Evolutionary conservation across 1,140 invertebrate species (phyloP), one percentile per base, ranked within the genome.

Genomic region (Tigriopus japonicus): DNA sequence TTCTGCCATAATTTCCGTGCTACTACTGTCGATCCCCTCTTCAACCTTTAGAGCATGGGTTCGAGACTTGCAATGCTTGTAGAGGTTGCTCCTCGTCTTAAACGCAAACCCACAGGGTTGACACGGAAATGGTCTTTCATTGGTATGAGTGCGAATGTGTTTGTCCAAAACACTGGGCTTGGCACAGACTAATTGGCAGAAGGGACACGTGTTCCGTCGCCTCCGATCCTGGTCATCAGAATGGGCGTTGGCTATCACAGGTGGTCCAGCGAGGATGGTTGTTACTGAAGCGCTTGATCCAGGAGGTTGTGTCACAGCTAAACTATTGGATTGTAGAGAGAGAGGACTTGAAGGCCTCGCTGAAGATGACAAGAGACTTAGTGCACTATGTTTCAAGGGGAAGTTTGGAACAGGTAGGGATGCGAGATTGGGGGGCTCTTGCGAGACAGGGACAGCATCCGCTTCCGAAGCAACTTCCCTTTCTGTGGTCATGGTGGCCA

Each of bases 91-190:
- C 69, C 88, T 88, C 1, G 89, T 94, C 72, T 94, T 94, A 73
- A 93, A 93, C 59, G 86, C 84, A 71, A 92, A 87, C 56, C 86
- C 87, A 71, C 89, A 94, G 21, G 82, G 81, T 52, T 78, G 73
- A 73, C 89, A 94, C 13, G 88, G 88, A 75, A 83, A 94, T 19
- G 88, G 88, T 54, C 89, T 78, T 71, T 93, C 88, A 68, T 91
- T 90, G n/a, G 87, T 85, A 73, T 93, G 86, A 62, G 87, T 80
- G 66, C 88, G 79, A 67, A 92, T 86, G 75, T 94, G 89, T 74
- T 94, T 94, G 69, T 91, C 82, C 52, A 93, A 75, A 45, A 92
- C 87, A 67, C 87, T 91, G n/a, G 88, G 89, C 71, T 94, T 94
- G 64, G 87, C 83, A 76, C 87, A 93, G 43, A 80, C 81, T 67